Evolutionary conservation across 2,797 vertebrate genomes (phyloP), one percentile per base, ranked within the genome.

Genomic region (Pipistrellus nathusii): DNA sequence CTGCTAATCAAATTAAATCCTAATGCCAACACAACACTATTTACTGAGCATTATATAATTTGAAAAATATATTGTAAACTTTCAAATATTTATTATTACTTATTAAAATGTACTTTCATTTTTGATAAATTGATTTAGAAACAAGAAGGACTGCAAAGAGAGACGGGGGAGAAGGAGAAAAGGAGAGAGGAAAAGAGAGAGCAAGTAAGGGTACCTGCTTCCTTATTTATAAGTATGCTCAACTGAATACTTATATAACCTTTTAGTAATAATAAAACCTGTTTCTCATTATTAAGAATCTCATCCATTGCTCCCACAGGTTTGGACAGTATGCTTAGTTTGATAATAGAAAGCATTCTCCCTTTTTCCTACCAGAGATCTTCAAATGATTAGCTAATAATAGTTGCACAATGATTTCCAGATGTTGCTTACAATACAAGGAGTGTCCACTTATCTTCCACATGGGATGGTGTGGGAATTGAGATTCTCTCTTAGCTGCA

Each of bases 371-470:
- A 96, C 94, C 83, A 95, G 83, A 12, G 66, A 96, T 95, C 94
- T 96, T 96, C 96, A 96, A 96, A 88, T 92, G 93, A 95, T 96
- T 95, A 96, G 81, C 90, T 97, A 96, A 91, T 97, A 97, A 95
- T 92, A 92, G 93, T 86, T 11, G 0, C 66, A 75, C 62, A 93
- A 97, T 96, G 59, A 94, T 77, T 96, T 97, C 97, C 96, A 97
- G 95, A 96, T 96, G 96, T 95, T 95, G 32, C 83, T 90, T 55
- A 77, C 69, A 95, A 75, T 76, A 66, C 35, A 82, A 89, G 69
- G 53, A 89, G 32, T 90, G 72, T 86, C 75, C 73, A 88, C 80
- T 88, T 95, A 88, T 94, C 90, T 95, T 96, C 72, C n/a, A 85
- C 32, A 89, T 30, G 55, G 11, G 57, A 55, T 85, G n/a, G 20